Percentiles rank a stretch among this genome's conserved stretches.
These are phyloP conservation scores for Drosophila parabipectinata DNA, from an alignment of 1,140 invertebrate genomes.

Conservation along the genomic window DNA sequence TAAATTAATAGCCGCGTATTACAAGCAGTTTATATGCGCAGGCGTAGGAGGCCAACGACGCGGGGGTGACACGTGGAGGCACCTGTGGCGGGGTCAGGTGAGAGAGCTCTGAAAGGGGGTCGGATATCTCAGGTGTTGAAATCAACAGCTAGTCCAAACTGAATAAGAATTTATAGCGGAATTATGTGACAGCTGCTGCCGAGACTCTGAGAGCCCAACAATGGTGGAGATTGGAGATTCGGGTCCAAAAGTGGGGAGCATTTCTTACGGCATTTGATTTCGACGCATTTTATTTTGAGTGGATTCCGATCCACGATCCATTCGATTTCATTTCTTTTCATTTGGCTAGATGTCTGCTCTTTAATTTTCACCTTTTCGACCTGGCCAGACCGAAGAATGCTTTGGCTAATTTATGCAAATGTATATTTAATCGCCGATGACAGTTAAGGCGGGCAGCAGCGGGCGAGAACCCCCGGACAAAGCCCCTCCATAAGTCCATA, in stretches of 20 bases:
- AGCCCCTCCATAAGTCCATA: conserved; percentile 9
- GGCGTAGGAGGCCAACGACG: conserved; percentile 62
- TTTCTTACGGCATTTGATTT: conserved; percentile 76
- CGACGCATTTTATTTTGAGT: conserved; percentile 69
- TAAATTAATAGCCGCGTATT: conserved; percentile 82
- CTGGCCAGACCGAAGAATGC: conserved; percentile 36
- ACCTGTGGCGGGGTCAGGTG: not conserved
- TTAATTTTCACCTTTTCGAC: conserved; percentile 72
- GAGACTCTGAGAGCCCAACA: conserved; percentile 23
- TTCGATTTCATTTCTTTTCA: conserved; percentile 71
- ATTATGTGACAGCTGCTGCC: conserved; percentile 80
- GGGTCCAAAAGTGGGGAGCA: conserved; percentile 32
- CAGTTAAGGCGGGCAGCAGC: conserved; percentile 72
- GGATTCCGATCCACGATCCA: conserved; percentile 25
- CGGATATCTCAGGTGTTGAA: conserved; percentile 77
- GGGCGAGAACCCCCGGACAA: conserved; percentile 37
- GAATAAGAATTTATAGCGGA: conserved; percentile 83
- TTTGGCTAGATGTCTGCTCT: conserved; percentile 53
- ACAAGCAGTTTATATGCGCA: conserved; percentile 80
- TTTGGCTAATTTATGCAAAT: conserved; percentile 82
- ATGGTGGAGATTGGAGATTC: conserved; percentile 40
- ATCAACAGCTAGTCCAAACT: conserved; percentile 83
- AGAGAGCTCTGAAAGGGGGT: conserved; percentile 1
- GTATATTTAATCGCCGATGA: conserved; percentile 82
- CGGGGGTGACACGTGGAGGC: conserved; percentile 36